Conservation (phyloP, 2,888 invertebrate species). For the Amphimallon solstitiale region DNA sequence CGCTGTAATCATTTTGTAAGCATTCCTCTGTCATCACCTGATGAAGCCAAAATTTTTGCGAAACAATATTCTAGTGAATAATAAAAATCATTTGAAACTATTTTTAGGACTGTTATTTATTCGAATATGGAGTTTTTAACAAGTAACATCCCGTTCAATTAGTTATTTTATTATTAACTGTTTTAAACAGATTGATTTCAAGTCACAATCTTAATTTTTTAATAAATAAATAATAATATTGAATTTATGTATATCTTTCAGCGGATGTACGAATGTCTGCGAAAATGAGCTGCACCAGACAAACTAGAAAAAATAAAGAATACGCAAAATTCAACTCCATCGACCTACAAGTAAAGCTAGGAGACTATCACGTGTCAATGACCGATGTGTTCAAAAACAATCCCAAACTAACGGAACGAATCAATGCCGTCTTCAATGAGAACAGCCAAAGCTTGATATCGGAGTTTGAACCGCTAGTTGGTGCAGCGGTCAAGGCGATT, state of each 20-base stretch:
- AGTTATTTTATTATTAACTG: too few relatives aligned
- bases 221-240: too few relatives aligned
- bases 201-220: too few relatives aligned
- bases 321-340: slow-evolving; percentile 26
- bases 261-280: neutral
- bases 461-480: slow-evolving; percentile 48
- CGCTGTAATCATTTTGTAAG: too few relatives aligned
- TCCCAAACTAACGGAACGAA: slow-evolving; percentile 46
- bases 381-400: slow-evolving; percentile 49
- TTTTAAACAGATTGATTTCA: too few relatives aligned
- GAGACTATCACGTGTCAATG: slow-evolving; percentile 41
- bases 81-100: too few relatives aligned
- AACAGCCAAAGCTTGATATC: slow-evolving; percentile 46
- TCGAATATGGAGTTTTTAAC: too few relatives aligned
- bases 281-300: neutral
- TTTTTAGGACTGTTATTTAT: too few relatives aligned
- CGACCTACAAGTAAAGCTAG: neutral
- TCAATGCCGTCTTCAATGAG: slow-evolving; percentile 47
- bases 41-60: too few relatives aligned
- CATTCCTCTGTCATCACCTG: too few relatives aligned
- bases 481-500: slow-evolving; percentile 43
- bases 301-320: slow-evolving; percentile 11
- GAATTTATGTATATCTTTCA: neutral
- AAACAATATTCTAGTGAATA: too few relatives aligned
- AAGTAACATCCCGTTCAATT: too few relatives aligned